Evolutionary conservation across 2,888 invertebrate species (phyloP), one percentile per base, ranked within the genome.

Genomic region (Hybos culiciformis): DNA sequence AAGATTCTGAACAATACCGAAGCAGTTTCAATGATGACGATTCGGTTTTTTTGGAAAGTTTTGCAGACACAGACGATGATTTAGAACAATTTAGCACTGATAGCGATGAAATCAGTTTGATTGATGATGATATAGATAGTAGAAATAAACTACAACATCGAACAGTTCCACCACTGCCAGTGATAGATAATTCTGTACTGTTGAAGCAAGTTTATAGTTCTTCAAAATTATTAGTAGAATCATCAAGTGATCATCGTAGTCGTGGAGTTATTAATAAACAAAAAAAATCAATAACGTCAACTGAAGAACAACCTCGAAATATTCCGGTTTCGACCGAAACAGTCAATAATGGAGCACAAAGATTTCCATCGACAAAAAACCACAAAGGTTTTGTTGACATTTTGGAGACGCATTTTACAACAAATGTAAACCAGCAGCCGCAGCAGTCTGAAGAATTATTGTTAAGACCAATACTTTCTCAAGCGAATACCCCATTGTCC

Each of bases 81-180:
- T 79, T 85, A 54, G 84, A 83, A 56, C 83, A 83, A 55, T 80
- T 86, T 59, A 84, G 84, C 46, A 85, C 85, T 31, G 86, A 86
- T 58, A 86, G 83, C 56, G 84, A 83, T 51, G 77, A 77, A 45
- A 70, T 54, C 17, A 60, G 58, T 47, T 47, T 54, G 12, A 50
- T 51, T 11, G 14, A 42, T 39, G 55, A 52, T 38, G 50, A 48
- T 12, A 20, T 32, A 12, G 44, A 44, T 34, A 18, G 38, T n/a
- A 37, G 18, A 26, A 14, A 31, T 37, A 43, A 43, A 17, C 41
- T 44, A 33, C 45, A 46, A 17, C 8, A 29, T n/a, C 12, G n/a
- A 29, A 26, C 26, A 5, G 5, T 31, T 9, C 37, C 8, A 8
- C 19, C 38, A 33, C 36, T 36, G 36, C 34, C 19, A 21, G 49